phyloP scores from a whole-genome alignment of 2,797 vertebrate genomes.

The Urosaurus nigricauda region DNA sequence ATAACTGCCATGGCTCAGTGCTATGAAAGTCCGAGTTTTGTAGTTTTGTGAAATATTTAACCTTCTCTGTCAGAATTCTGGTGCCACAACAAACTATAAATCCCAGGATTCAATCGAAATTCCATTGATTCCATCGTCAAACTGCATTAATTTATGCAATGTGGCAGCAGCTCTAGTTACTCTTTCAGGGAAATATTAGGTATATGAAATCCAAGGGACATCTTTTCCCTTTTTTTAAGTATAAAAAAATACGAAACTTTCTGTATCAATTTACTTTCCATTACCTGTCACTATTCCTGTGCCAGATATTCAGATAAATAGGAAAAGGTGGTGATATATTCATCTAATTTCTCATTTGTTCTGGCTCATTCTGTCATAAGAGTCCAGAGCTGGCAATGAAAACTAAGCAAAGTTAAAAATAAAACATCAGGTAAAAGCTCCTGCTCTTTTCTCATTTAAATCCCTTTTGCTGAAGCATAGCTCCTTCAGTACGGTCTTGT shows the following conservation, averaged over 20 bases:
- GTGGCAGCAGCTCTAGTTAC: not conserved
- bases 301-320: conserved; percentile 1
- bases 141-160: too few relatives aligned
- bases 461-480: not conserved
- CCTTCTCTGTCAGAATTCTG: too few relatives aligned
- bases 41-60: too few relatives aligned
- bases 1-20: too few relatives aligned
- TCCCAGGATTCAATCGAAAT: too few relatives aligned
- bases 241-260: not conserved
- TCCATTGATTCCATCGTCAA: too few relatives aligned
- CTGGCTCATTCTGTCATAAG: not conserved
- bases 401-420: not conserved
- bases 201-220: not conserved
- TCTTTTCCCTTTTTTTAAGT: too few relatives aligned
- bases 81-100: too few relatives aligned
- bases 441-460: not conserved
- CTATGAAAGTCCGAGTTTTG: too few relatives aligned
- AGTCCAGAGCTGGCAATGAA: not conserved
- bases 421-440: not conserved
- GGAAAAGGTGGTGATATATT: not conserved
- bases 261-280: not conserved
- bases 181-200: too few relatives aligned
- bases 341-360: not conserved
- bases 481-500: not conserved
- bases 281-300: not conserved